Percentiles rank a stretch among this genome's conserved stretches.
Conservation (phyloP, 2,888 invertebrate genomes). For the Noctua janthina region DNA sequence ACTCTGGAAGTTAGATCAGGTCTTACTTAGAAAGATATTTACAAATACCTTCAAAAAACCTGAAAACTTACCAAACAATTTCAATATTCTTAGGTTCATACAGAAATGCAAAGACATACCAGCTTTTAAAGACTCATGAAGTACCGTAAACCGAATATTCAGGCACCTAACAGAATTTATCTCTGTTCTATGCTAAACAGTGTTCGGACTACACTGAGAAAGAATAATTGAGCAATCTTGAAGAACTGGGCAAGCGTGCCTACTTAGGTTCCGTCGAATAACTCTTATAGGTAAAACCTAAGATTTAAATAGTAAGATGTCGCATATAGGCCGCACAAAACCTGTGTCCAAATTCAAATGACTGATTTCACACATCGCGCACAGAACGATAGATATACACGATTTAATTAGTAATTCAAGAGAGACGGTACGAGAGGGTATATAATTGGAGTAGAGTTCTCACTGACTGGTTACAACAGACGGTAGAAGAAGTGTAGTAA, state of each 20-base stretch:
- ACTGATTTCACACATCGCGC: not conserved
- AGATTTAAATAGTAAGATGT: not conserved
- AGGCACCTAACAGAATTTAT: conserved; percentile 44
- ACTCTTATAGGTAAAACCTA: not conserved
- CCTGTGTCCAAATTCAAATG: not conserved
- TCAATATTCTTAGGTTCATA: conserved; percentile 11
- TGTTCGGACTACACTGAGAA: conserved; percentile 32
- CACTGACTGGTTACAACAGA: not conserved
- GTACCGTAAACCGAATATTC: conserved; percentile 39
- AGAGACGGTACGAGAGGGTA: not conserved
- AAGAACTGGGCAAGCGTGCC: conserved; percentile 26
- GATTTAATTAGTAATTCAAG: not conserved
- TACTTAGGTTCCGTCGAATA: conserved; percentile 16
- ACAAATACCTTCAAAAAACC: not conserved
- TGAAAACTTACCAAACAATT: not conserved
- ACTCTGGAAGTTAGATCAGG: not conserved
- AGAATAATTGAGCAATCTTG: conserved; percentile 38
- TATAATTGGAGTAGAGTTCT: not conserved
- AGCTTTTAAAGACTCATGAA: conserved; percentile 33
- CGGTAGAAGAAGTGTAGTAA: not conserved
- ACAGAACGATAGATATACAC: not conserved
- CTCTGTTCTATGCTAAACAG: conserved; percentile 48
- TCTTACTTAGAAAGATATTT: not conserved
- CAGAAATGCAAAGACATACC: conserved; percentile 5
- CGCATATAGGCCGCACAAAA: not conserved